These are phyloP conservation scores for Tachysurus vachellii DNA, from an alignment of 2,113 vertebrate genomes.

Conservation along the genomic window DNA sequence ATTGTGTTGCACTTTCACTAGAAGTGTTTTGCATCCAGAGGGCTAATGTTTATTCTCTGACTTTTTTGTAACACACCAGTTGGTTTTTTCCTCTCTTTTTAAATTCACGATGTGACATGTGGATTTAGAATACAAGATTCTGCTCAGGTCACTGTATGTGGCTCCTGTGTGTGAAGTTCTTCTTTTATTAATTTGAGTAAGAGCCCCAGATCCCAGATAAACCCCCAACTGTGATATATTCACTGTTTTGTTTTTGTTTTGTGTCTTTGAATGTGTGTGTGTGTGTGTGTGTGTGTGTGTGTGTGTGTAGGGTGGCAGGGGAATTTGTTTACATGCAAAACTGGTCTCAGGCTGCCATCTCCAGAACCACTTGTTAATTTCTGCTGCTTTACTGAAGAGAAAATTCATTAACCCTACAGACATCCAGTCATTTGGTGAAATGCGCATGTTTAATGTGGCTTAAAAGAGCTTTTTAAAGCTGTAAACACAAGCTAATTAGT, in stretches of 20 bases:
- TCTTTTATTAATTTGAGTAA: conserved; percentile 53
- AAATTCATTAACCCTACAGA: conserved; percentile 78
- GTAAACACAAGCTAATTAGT: conserved; percentile 72
- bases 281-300: neutral
- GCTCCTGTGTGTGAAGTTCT: conserved; percentile 49
- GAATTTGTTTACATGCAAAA: conserved; percentile 70
- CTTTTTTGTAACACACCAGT: neutral
- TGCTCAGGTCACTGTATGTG: conserved; percentile 6
- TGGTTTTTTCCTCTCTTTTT: neutral
- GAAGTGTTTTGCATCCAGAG: neutral
- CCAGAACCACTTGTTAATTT: conserved; percentile 72
- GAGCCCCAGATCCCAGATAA: conserved; percentile 36
- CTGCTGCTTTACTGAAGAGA: conserved; percentile 66
- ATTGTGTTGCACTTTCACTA: neutral
- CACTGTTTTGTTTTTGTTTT: conserved; percentile 37
- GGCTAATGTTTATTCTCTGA: neutral
- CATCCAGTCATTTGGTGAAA: conserved; percentile 70
- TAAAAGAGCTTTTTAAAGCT: conserved; percentile 74
- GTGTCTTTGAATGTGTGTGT: neutral
- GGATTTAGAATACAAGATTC: conserved; percentile 16
- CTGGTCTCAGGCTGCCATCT: conserved; percentile 60
- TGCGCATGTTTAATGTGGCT: conserved; percentile 78
- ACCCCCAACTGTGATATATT: conserved; percentile 64
- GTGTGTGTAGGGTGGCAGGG: conserved; percentile 23
- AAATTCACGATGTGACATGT: conserved; percentile 4